Evolutionary conservation across 1,140 invertebrate species (phyloP).

Genomic region (Drosophila lacertosa): DNA sequence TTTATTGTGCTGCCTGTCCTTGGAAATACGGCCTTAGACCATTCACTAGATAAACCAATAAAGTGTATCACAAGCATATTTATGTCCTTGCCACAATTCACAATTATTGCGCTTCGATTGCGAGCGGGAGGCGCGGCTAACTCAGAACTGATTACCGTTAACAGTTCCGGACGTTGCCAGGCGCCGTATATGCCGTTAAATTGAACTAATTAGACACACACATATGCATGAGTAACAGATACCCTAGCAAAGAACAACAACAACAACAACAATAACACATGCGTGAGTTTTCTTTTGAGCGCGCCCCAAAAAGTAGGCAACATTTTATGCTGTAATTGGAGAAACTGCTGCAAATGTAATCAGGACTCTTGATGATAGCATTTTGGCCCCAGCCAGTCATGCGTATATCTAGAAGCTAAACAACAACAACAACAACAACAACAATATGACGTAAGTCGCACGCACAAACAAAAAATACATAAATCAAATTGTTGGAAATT

Average conservation of each 20-base stretch:
- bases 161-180: conserved; percentile 16
- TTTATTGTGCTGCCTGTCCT: neutral
- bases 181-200: conserved; percentile 23
- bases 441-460: conserved; percentile 19
- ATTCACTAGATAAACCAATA: neutral
- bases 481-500: conserved; percentile 76
- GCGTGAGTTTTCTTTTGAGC: neutral
- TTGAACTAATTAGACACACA: conserved; percentile 41
- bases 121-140: neutral
- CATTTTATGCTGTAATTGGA: conserved; percentile 62
- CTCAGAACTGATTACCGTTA: conserved; percentile 1
- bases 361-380: conserved; percentile 66
- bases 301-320: conserved; percentile 48
- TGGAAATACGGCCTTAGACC: neutral
- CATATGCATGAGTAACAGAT: conserved; percentile 26
- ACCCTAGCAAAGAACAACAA: conserved; percentile 5
- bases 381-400: conserved; percentile 45
- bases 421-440: conserved; percentile 6
- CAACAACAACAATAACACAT: conserved; percentile 4
- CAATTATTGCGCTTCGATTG: neutral
- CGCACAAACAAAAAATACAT: conserved; percentile 75
- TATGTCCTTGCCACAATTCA: neutral
- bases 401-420: conserved; percentile 28
- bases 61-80: neutral
- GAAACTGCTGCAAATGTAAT: conserved; percentile 64